Evolutionary conservation across 2,113 vertebrate genomes (phyloP), one percentile per base, ranked within the genome.

Genomic region (Numenius arquata): DNA sequence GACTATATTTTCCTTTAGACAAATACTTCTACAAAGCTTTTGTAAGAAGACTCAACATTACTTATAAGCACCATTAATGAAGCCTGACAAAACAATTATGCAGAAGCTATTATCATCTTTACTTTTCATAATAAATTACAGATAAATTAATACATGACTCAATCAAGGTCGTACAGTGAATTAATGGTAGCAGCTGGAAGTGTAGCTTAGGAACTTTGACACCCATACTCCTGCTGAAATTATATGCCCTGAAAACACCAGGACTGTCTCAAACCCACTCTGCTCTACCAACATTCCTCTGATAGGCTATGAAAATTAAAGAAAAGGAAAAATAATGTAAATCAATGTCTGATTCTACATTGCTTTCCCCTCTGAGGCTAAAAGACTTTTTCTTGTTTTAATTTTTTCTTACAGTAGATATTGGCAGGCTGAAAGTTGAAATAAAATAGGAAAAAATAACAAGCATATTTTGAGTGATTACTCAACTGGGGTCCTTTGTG

Each of bases 401-500:
- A 56, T 94, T 95, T 91, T 97, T 93, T 89, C 66, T 89, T 95
- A 97, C 96, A 97, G 96, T 96, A 98, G 92, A 96, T 97, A 97
- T 95, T 97, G 97, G 97, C 97, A 98, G 93, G 85, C 92, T 94
- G 80, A 91, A 96, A 98, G 93, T n/a, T 77, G 97, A 96, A 98
- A 96, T 95, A 96, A 97, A 97, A 97, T 87, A 92, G 67, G 95
- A 97, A 96, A 98, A 98, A 98, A 98, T 97, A 98, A 97, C 96
- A 96, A 97, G 97, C 97, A 97, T 98, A 98, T 98, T 98, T 98
- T 98, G 95, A 97, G 97, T 95, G 96, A 98, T 98, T 98, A 98
- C 97, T 98, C 97, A 98, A 98, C 96, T 97, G 96, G 97, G 97
- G 96, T 98, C 92, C 95, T 98, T 98, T 98, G 97, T 98, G 98